phyloP scores from a whole-genome alignment of 2,797 vertebrate species.

The Phalanger gymnotis region DNA sequence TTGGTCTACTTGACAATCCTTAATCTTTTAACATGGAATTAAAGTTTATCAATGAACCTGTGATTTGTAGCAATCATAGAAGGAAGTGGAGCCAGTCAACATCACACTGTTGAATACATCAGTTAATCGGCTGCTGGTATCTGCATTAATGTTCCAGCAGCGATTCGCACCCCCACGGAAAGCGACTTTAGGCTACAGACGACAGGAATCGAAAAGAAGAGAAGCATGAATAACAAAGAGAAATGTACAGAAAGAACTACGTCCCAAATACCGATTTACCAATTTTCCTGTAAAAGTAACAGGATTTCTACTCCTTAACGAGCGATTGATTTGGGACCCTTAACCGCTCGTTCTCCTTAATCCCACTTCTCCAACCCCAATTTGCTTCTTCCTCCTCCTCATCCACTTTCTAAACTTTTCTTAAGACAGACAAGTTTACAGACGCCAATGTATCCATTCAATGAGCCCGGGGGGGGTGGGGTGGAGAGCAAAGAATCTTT shows the following conservation, averaged over 20 bases:
- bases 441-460: not conserved
- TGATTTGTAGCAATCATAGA: constrained; percentile 83
- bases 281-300: not conserved
- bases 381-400: not conserved
- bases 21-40: not conserved
- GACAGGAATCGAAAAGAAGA: not conserved
- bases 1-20: not conserved
- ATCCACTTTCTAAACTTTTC: not conserved
- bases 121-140: constrained; percentile 73
- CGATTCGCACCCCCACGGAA: constrained; percentile 77
- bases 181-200: constrained; percentile 77
- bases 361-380: no score
- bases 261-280: not conserved
- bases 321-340: not conserved
- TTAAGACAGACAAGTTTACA: not conserved
- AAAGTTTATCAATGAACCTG: constrained; percentile 77
- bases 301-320: not conserved
- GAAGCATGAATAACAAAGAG: not conserved
- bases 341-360: no score
- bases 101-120: constrained; percentile 78
- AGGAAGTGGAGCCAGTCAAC: constrained; percentile 76
- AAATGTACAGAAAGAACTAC: not conserved
- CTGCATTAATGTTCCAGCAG: constrained; percentile 77
- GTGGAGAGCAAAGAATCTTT: not conserved
- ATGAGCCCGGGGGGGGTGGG: not conserved